A percentile compares a stretch with the other conserved stretches of the same genome.
Evolutionary conservation across 1,140 invertebrate species (phyloP).

Genomic region (Lepidurus apus): DNA sequence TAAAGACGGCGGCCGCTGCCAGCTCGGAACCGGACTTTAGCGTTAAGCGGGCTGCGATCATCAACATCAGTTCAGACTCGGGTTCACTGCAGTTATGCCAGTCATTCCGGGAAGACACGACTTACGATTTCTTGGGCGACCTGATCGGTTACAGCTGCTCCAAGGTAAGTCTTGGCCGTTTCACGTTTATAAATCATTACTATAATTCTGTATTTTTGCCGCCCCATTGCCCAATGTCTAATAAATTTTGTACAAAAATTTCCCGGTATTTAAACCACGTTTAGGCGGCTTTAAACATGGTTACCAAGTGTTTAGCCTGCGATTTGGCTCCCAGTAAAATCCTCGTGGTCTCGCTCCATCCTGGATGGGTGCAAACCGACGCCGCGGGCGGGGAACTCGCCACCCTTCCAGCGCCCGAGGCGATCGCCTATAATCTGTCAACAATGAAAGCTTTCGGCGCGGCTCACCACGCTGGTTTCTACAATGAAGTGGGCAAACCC

Average conservation of each 20-base stretch:
- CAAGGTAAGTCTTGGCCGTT: neutral
- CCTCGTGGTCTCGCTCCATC: slow-evolving; percentile 68
- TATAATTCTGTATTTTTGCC: too few species aligned
- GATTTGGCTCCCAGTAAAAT: slow-evolving; percentile 73
- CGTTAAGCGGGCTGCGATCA: slow-evolving; percentile 59
- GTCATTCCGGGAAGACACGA: neutral
- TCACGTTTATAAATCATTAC: neutral
- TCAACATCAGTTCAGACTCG: slow-evolving; percentile 76
- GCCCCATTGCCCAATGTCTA: too few species aligned
- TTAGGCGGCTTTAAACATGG: slow-evolving; percentile 74
- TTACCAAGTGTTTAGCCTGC: slow-evolving; percentile 74
- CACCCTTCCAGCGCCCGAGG: neutral
- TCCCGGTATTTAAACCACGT: too few species aligned
- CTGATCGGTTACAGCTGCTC: neutral
- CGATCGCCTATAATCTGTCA: neutral
- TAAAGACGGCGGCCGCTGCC: slow-evolving; percentile 62
- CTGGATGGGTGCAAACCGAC: slow-evolving; percentile 84
- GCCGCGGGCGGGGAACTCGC: slow-evolving; percentile 61
- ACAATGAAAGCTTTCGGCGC: neutral
- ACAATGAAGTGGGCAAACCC: neutral
- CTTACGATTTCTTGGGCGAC: neutral
- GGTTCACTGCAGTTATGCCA: slow-evolving; percentile 58
- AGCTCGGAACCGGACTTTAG: slow-evolving; percentile 52
- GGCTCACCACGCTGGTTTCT: neutral
- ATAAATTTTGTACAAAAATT: too few species aligned